Conservation (phyloP, 2,888 invertebrate genomes). For the Arrhopalites spinosus region DNA sequence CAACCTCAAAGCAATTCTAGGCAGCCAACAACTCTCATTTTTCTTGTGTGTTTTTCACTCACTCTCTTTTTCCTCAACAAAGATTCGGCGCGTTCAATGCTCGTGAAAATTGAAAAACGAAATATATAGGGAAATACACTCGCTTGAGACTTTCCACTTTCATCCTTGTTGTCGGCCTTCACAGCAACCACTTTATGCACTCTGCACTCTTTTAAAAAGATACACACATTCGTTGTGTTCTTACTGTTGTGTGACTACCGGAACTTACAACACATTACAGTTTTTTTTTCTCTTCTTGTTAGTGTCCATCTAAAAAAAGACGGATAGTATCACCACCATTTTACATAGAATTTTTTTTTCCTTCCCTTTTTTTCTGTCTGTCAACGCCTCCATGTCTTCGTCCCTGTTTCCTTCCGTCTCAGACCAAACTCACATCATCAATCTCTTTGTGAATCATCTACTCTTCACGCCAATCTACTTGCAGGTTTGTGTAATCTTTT, state of each 20-base stretch:
- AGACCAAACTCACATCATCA: not conserved
- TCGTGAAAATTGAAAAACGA: not conserved
- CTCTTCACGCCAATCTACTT: not conserved
- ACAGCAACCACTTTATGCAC: not conserved
- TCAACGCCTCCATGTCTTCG: not conserved
- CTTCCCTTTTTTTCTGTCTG: too few species aligned
- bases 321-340: too few species aligned
- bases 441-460: constrained; percentile 14
- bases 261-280: not conserved
- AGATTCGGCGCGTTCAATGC: not conserved
- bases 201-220: not conserved
- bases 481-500: constrained; percentile 1
- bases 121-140: not conserved
- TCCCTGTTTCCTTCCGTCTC: not conserved
- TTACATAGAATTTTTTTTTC: too few species aligned
- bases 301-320: too few species aligned
- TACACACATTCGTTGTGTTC: too few species aligned
- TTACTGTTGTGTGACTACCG: too few species aligned
- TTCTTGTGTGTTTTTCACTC: constrained; percentile 3
- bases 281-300: not conserved
- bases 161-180: not conserved
- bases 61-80: not conserved
- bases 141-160: constrained; percentile 10
- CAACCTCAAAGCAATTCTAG: too few species aligned
- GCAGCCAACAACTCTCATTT: not conserved